Evolutionary conservation across 2,113 vertebrate species (phyloP), one percentile per base, ranked within the genome.

Genomic region (Lonchura striata): DNA sequence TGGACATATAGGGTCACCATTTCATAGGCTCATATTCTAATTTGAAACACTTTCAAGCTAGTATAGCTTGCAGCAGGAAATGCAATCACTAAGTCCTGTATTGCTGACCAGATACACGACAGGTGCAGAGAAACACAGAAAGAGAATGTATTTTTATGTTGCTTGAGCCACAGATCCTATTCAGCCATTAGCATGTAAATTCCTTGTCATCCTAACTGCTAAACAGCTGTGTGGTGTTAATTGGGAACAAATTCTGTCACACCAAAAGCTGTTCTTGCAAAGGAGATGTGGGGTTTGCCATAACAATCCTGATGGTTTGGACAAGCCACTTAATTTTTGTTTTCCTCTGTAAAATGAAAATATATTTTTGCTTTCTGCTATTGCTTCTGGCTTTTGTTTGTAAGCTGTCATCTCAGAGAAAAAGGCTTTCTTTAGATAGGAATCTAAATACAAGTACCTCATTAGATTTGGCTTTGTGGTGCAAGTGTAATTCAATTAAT

Each of bases 401-500:
- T 41, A 94, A 82, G 57, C 33, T 49, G 25, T 14, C 47, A 78
- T 37, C 49, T 88, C 64, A 57, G 25, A 21, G 28, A 75, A 88
- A 75, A 37, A 71, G 28, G 44, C 17, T 71, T 28, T 68, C 49
- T 82, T 85, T 42, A 92, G 74, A 71, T 2, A 77, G 63, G 72
- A 63, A 91, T 80, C 88, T 92, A 88, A 91, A 88, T 41, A 52
- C 54, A 93, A 93, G 60, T 37, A 27, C 49, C 82, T 96, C 72
- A 76, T 91, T 90, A 37, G 50, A 90, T 90, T 90, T 84, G 76
- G 65, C 80, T 83, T 96, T 75, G 41, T 79, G 56, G 66, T 79
- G 41, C 65, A 83, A 94, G 56, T 57, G 41, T 92, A 95, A 96
- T 96, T 82, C 44, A 72, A 94, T 96, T 93, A 94, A 91, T 87